These are phyloP conservation scores for Scopus umbretta DNA, from an alignment of 2,113 vertebrate genomes.

Conservation along the genomic window DNA sequence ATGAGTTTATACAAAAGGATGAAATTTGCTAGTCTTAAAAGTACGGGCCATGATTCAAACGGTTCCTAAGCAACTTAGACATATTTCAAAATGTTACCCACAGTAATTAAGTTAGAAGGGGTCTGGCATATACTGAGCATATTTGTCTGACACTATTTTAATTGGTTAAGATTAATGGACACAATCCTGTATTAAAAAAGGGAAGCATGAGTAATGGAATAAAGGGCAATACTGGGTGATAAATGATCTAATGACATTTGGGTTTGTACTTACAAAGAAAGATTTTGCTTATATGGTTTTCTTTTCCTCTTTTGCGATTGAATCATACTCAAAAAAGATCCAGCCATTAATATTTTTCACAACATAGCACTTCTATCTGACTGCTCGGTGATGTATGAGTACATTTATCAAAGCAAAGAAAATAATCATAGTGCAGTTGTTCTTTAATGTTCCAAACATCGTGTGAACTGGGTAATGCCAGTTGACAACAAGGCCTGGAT, in stretches of 20 bases:
- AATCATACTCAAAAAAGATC: neutral
- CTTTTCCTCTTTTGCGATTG: neutral
- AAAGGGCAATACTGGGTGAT: neutral
- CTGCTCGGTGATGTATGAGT: neutral
- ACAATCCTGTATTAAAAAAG: neutral
- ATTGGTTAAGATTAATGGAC: neutral
- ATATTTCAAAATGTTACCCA: neutral
- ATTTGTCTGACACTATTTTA: neutral
- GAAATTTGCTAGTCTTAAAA: neutral
- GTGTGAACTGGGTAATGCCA: neutral
- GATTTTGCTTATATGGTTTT: neutral
- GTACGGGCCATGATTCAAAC: neutral
- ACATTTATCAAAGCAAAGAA: neutral
- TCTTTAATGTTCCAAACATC: neutral
- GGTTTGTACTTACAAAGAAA: neutral
- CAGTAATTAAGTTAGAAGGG: constrained; percentile 2
- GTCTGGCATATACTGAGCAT: neutral
- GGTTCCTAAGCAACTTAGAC: neutral
- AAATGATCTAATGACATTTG: neutral
- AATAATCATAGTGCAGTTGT: neutral
- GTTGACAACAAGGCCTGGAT: neutral
- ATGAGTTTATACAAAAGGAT: neutral
- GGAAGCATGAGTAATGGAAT: neutral
- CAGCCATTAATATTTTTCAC: neutral
- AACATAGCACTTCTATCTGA: neutral